Conservation (phyloP, 2,113 vertebrate species). For the Ranitomeya imitator region DNA sequence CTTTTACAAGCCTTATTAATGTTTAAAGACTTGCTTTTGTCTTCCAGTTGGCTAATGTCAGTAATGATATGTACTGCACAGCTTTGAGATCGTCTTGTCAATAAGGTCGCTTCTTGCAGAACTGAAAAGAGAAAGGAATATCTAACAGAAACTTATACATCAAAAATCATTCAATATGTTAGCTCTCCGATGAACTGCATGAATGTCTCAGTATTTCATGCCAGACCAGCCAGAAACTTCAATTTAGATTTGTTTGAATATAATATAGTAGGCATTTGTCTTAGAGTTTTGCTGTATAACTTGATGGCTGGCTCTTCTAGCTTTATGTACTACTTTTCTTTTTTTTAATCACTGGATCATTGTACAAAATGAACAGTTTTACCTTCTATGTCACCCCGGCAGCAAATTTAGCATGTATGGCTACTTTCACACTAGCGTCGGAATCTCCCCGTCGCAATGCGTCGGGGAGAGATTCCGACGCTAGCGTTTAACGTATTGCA, state of each 20-base stretch:
- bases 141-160: background rate
- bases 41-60: background rate
- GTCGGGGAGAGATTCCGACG: too few relatives aligned
- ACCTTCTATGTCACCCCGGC: too few relatives aligned
- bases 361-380: too few relatives aligned
- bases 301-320: too few relatives aligned
- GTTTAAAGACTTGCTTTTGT: background rate
- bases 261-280: background rate
- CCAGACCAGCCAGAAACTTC: background rate
- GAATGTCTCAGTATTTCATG: background rate
- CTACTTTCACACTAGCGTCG: too few relatives aligned
- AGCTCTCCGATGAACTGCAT: background rate
- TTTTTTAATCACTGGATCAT: too few relatives aligned
- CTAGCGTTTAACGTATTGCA: too few relatives aligned
- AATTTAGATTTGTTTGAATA: background rate
- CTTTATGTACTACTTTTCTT: too few relatives aligned
- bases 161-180: background rate
- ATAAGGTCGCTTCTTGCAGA: conserved; percentile 3
- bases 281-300: too few relatives aligned
- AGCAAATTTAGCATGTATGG: too few relatives aligned
- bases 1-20: conserved; percentile 30
- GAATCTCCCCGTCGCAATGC: too few relatives aligned
- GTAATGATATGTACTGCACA: conserved; percentile 21
- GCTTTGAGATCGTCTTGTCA: conserved; percentile 15
- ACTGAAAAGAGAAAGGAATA: conserved; percentile 13